Evolutionary conservation across 2,113 vertebrate species (phyloP), one percentile per base, ranked within the genome.

Genomic region (Elephantulus edwardii): DNA sequence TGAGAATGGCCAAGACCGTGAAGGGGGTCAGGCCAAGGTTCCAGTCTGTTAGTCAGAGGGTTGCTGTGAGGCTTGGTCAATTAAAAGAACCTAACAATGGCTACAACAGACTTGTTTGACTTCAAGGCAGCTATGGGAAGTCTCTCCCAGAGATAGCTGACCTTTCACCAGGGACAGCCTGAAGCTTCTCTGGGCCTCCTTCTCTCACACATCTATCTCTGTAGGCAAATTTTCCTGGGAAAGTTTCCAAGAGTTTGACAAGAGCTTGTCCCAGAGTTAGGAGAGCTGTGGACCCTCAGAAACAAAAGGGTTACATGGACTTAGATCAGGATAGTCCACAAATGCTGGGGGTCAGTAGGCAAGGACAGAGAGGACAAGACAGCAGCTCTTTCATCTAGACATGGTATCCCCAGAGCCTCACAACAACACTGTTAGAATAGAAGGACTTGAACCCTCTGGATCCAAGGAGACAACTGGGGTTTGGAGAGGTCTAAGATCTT

Each of bases 181-280:
- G 70, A 50, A 68, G 80, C 90, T 84, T n/a, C 88, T 86, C 90
- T 93, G 83, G n/a, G n/a, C 52, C 85, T 66, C 30, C 52, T 72
- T n/a, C 76, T 35, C 8, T 14, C 2, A 33, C 28, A 8, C 4
- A 5, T 85, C 38, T 74, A 52, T 33, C 46, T 2, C 2, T 48
- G 48, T 35, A 50, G 14, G n/a, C n/a, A n/a, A 42, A 35, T 44
- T n/a, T 78, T 54, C 87, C 48, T 60, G 80, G 90, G 84, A 85
- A 76, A 11, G 70, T 52, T 86, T 92, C 76, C 86, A 88, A 74
- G 78, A 87, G 17, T 60, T 28, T 56, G 74, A 66, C 44, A n/a
- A 28, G 62, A 56, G 26, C 62, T 24, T 44, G 64, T 54, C 56
- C 24, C 78, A n/a, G n/a, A n/a, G n/a, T n/a, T n/a, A n/a, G n/a